Evolutionary conservation across 2,888 invertebrate genomes (phyloP).

Genomic region (Imbricaverruca yamaguchii): DNA sequence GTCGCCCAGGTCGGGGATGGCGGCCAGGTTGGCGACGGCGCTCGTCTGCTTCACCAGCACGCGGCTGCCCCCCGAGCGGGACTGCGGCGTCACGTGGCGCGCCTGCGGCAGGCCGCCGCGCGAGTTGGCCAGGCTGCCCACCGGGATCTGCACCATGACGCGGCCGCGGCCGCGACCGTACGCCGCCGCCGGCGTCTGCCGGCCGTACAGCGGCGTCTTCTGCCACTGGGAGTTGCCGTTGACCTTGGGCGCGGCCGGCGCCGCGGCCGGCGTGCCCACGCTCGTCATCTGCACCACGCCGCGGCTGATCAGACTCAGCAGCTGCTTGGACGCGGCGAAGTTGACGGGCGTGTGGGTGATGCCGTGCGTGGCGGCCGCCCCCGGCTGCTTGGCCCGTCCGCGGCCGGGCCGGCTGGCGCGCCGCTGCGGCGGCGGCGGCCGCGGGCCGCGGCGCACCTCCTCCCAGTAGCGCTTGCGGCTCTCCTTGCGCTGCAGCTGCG

Average conservation of each 20-base stretch:
- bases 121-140: neutral
- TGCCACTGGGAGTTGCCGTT: neutral
- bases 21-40: neutral
- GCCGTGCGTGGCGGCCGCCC: neutral
- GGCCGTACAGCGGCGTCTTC: neutral
- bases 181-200: neutral
- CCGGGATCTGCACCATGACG: neutral
- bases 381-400: neutral
- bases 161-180: neutral
- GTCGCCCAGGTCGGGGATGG: neutral
- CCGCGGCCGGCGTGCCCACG: neutral
- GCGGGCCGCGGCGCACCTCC: slow-evolving; percentile 11
- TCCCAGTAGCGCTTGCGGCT: neutral
- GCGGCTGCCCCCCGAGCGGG: too few species aligned
- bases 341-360: neutral
- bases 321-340: slow-evolving; percentile 6
- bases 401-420: neutral
- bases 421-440: neutral
- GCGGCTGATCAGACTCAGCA: neutral
- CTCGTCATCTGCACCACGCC: neutral
- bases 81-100: too few species aligned
- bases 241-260: neutral
- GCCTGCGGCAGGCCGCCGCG: neutral
- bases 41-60: too few species aligned
- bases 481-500: neutral